phyloP scores from a whole-genome alignment of 2,797 vertebrate species.

The Megaceryle alcyon region DNA sequence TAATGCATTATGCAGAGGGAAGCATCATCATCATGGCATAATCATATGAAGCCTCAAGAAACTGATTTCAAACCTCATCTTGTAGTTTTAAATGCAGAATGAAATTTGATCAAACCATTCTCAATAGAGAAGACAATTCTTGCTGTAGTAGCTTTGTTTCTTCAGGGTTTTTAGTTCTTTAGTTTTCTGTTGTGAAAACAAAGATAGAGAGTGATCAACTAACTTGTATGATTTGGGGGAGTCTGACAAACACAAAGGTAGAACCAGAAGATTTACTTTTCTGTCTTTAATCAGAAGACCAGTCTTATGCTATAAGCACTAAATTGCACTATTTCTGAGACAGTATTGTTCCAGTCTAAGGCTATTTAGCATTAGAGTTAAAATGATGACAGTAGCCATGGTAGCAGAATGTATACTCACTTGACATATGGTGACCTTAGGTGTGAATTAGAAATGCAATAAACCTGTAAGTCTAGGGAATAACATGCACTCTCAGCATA shows the following conservation, averaged over 20 bases:
- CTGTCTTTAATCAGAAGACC: neutral
- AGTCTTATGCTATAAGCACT: neutral
- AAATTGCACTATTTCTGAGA: neutral
- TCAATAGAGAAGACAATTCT: neutral
- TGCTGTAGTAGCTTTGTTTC: neutral
- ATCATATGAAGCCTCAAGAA: neutral
- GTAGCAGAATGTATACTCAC: conserved; percentile 19
- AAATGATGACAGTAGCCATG: conserved; percentile 27
- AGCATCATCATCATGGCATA: neutral
- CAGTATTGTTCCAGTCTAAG: neutral
- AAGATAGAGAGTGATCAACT: neutral
- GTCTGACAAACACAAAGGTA: neutral
- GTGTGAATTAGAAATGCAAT: conserved; percentile 67
- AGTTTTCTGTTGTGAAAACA: neutral
- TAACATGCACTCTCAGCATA: conserved; percentile 69
- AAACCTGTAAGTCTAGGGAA: conserved; percentile 63
- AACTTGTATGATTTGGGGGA: neutral
- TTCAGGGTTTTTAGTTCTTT: neutral
- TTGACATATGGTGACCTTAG: conserved; percentile 71
- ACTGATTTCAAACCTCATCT: neutral
- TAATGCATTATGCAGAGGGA: conserved; percentile 9
- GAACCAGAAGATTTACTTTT: neutral
- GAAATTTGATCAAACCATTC: neutral
- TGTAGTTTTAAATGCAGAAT: conserved; percentile 1
- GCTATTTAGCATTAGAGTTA: conserved; percentile 34